These are phyloP conservation scores for Branchinecta lynchi DNA, from an alignment of 1,140 invertebrate species.

Conservation along the genomic window DNA sequence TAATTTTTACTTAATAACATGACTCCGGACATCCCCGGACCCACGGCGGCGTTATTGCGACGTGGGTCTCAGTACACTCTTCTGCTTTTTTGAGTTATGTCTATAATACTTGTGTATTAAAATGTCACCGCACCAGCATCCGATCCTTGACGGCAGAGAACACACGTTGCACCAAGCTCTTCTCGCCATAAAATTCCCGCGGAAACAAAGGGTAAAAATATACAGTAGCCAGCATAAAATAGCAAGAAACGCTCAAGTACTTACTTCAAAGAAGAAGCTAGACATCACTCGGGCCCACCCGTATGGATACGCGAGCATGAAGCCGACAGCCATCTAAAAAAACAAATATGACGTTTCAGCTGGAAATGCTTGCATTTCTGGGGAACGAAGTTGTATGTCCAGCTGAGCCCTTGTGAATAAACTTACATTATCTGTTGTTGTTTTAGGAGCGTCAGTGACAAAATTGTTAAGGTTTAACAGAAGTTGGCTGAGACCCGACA, in stretches of 20 bases:
- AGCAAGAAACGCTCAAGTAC: not conserved
- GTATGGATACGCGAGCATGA: conserved; percentile 41
- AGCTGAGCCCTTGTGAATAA: too few relatives aligned
- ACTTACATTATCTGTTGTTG: too few relatives aligned
- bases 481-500: too few relatives aligned
- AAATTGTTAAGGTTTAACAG: too few relatives aligned
- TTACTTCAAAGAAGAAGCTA: conserved; percentile 31
- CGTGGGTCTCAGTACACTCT: too few relatives aligned
- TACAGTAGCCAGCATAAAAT: not conserved
- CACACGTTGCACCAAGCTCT: not conserved
- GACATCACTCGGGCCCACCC: conserved; percentile 40
- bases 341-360: conserved; percentile 11
- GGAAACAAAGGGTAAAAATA: not conserved
- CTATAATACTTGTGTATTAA: too few relatives aligned
- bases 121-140: too few relatives aligned
- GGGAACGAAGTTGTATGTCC: too few relatives aligned
- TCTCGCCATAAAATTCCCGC: not conserved
- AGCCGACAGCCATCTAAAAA: conserved; percentile 34
- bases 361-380: not conserved
- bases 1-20: not conserved
- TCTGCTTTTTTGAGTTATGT: too few relatives aligned
- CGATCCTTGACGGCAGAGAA: too few relatives aligned
- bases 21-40: not conserved
- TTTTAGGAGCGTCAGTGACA: too few relatives aligned
- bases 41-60: not conserved